Conservation (phyloP, 2,888 invertebrate species). For the Glyphotaelius pellucidus region DNA sequence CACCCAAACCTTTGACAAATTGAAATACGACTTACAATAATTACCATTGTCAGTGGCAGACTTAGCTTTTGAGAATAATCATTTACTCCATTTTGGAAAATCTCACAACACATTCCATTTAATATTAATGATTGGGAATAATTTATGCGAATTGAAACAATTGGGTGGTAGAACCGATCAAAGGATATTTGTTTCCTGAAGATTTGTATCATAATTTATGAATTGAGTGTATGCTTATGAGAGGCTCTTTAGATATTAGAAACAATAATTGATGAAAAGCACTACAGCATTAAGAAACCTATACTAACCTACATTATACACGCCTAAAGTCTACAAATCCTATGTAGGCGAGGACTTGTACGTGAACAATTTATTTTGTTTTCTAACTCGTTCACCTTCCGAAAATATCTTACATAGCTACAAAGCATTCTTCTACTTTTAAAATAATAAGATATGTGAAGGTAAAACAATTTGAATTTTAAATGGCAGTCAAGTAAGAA, state of each 20-base stretch:
- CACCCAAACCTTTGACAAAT: constrained; percentile 53
- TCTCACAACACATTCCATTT: constrained; percentile 50
- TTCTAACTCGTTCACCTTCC: neutral
- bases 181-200: constrained; percentile 27
- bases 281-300: neutral
- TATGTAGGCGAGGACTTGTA: neutral
- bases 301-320: neutral
- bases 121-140: constrained; percentile 53
- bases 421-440: neutral
- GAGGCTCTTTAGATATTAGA: neutral
- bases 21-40: constrained; percentile 53
- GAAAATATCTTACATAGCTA: neutral
- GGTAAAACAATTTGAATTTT: neutral
- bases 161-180: constrained; percentile 3
- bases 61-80: constrained; percentile 33
- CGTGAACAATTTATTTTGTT: neutral
- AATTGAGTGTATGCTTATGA: neutral
- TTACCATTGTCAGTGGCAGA: constrained; percentile 59
- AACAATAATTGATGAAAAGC: neutral
- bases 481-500: neutral
- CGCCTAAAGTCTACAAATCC: neutral
- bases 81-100: constrained; percentile 36
- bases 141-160: constrained; percentile 28
- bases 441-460: neutral
- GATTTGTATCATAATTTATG: constrained; percentile 35